phyloP scores from a whole-genome alignment of 64 coral and sea anemone genomes.

The Pachyseris speciosa region DNA sequence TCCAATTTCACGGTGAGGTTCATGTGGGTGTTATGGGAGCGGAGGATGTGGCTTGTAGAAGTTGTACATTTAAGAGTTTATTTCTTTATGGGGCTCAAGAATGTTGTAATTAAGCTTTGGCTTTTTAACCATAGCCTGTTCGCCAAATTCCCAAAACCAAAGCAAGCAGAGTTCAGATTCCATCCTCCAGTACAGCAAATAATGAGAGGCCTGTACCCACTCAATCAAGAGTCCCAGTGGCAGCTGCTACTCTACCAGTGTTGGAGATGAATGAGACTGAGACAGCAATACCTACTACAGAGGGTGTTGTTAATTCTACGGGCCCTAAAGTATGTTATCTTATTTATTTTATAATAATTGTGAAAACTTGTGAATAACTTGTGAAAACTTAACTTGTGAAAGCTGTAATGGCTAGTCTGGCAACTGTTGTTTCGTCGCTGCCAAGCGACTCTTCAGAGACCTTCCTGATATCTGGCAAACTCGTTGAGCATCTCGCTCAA shows the following conservation, averaged over 20 bases:
- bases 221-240: constrained; percentile 28
- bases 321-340: constrained; percentile 10
- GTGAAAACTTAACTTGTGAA: no score
- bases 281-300: constrained; percentile 15
- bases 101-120: background rate
- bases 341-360: background rate
- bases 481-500: no score
- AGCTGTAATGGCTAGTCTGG: no score
- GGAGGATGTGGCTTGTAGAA: no score
- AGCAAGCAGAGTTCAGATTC: background rate
- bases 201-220: constrained; percentile 68
- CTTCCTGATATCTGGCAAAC: no score
- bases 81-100: background rate
- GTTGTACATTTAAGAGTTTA: no score
- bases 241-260: constrained; percentile 56
- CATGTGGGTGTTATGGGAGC: no score
- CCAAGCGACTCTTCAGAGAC: no score
- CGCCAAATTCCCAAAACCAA: background rate
- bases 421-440: no score
- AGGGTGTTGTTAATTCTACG: background rate
- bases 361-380: no score
- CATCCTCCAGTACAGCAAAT: constrained; percentile 66
- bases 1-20: no score
- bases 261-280: constrained; percentile 90
- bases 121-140: background rate